Conservation (phyloP, 2,797 vertebrate species). For the Morus bassanus region DNA sequence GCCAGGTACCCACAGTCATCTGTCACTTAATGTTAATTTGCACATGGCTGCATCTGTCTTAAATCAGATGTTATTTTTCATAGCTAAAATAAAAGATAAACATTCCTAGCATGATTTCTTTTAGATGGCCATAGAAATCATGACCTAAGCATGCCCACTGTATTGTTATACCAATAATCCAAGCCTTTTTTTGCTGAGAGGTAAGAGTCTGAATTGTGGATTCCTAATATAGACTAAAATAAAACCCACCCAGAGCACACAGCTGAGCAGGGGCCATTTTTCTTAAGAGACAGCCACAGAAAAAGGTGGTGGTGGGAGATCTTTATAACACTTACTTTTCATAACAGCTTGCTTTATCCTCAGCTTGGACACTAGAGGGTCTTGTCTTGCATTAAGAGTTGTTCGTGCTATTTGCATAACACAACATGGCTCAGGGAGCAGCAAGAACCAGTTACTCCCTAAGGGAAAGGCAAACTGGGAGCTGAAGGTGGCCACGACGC, state of each 20-base stretch:
- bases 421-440: rapidly evolving
- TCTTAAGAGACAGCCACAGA: background rate
- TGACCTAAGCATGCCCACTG: no score
- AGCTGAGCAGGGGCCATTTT: background rate
- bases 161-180: background rate
- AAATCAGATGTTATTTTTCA: background rate
- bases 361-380: no score
- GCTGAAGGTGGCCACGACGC: rapidly evolving
- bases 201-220: background rate
- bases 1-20: background rate
- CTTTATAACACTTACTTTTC: background rate
- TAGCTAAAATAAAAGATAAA: background rate
- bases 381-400: rapidly evolving
- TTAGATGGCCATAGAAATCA: background rate
- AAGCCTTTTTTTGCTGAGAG: no score
- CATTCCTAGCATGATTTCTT: background rate
- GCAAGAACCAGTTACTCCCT: background rate
- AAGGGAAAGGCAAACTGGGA: background rate
- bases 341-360: rapidly evolving
- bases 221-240: background rate
- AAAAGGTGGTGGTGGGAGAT: rapidly evolving
- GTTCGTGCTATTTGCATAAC: rapidly evolving
- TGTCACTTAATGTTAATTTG: background rate
- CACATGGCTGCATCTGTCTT: no score
- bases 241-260: rapidly evolving